Evolutionary conservation across 1,140 invertebrate species (phyloP).

Genomic region (Drosophila mojavensis): DNA sequence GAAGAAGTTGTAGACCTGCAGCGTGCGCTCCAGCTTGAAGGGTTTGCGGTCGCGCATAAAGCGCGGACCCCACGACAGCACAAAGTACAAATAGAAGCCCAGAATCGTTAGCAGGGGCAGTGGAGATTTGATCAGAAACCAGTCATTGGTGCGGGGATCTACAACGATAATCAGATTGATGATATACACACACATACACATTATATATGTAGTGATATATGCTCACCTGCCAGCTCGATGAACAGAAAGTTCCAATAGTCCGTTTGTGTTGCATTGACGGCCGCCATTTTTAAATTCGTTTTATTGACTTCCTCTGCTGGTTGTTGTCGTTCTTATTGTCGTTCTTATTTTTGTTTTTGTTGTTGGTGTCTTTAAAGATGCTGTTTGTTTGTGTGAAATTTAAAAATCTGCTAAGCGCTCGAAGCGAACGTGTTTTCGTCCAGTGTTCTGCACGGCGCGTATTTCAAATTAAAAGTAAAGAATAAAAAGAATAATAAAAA

Average conservation of each 20-base stretch:
- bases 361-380: conserved; percentile 1
- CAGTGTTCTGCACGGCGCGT: conserved; percentile 53
- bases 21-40: conserved; percentile 89
- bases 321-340: neutral
- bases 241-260: conserved; percentile 86
- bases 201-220: neutral
- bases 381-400: conserved; percentile 36
- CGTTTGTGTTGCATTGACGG: conserved; percentile 84
- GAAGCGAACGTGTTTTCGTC: conserved; percentile 69
- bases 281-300: conserved; percentile 73
- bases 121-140: conserved; percentile 92
- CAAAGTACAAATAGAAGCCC: conserved; percentile 89
- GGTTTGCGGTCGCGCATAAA: conserved; percentile 93
- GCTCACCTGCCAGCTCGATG: conserved; percentile 86
- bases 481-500: neutral
- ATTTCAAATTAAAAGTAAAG: conserved; percentile 28
- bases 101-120: conserved; percentile 89
- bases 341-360: neutral
- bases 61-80: conserved; percentile 89
- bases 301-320: conserved; percentile 18
- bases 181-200: neutral
- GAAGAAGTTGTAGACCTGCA: conserved; percentile 92
- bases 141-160: conserved; percentile 93
- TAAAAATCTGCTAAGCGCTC: conserved; percentile 78
- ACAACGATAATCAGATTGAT: neutral